Evolutionary conservation across 2,113 vertebrate genomes (phyloP).

Genomic region (Scortum barcoo): DNA sequence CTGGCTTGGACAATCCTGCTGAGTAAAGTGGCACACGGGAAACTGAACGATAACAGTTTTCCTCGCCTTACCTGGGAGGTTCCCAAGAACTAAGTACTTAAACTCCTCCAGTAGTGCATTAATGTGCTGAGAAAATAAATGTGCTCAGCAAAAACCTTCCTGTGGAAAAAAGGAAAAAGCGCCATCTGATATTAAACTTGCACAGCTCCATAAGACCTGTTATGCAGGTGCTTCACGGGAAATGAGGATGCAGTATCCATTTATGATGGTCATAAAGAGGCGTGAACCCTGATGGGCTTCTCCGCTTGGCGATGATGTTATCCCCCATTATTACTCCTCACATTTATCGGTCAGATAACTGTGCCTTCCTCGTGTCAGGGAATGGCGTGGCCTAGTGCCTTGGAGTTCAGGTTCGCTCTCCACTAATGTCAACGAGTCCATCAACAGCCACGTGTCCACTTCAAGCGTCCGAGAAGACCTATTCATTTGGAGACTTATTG

Average conservation of each 20-base stretch:
- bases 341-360: constrained; percentile 54
- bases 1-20: neutral
- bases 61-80: neutral
- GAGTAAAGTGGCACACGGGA: neutral
- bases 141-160: constrained; percentile 10
- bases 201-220: constrained; percentile 27
- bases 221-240: constrained; percentile 57
- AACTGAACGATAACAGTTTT: neutral
- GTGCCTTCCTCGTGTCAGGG: constrained; percentile 20
- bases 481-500: neutral
- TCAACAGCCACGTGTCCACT: constrained; percentile 25
- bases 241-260: constrained; percentile 64
- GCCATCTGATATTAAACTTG: constrained; percentile 32
- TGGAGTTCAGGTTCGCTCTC: constrained; percentile 26
- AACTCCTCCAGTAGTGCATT: neutral
- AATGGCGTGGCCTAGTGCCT: constrained; percentile 9
- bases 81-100: neutral
- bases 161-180: neutral
- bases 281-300: constrained; percentile 65
- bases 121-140: neutral
- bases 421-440: constrained; percentile 34
- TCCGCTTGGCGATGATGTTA: constrained; percentile 66
- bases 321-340: constrained; percentile 51
- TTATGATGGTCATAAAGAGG: constrained; percentile 74
- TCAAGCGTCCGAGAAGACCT: neutral